Conservation (phyloP, 2,113 vertebrate genomes). For the Prionailurus viverrinus region DNA sequence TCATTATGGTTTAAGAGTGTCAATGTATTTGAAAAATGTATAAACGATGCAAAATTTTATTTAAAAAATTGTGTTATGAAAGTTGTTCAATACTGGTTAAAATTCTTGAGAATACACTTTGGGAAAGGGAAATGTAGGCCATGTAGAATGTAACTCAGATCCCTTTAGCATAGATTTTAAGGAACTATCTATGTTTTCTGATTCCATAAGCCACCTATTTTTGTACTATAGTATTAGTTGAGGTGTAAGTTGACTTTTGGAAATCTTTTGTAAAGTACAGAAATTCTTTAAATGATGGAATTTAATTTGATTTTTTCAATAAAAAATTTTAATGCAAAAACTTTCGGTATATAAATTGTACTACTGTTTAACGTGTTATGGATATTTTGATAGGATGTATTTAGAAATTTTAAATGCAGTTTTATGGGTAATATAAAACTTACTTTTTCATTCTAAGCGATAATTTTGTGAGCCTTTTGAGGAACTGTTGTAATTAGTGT, state of each 20-base stretch:
- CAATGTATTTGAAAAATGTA: not conserved
- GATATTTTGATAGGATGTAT: not conserved
- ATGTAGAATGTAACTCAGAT: not conserved
- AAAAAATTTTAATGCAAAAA: not conserved
- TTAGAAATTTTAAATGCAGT: slow-evolving; percentile 50
- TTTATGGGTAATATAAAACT: not conserved
- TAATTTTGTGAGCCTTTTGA: slow-evolving; percentile 26
- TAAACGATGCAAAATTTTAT: not conserved
- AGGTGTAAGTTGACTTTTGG: not conserved
- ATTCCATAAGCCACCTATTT: not conserved
- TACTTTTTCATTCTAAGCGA: not conserved
- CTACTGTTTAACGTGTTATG: not conserved
- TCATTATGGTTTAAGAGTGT: not conserved
- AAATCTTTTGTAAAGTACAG: slow-evolving; percentile 28
- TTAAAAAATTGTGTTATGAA: not conserved
- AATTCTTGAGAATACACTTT: not conserved
- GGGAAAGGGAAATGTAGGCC: not conserved
- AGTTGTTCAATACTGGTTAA: not conserved
- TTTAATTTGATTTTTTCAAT: not conserved
- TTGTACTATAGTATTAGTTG: not conserved
- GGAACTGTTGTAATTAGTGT: not conserved
- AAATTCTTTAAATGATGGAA: not conserved
- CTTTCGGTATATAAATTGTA: not conserved
- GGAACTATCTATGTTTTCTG: not conserved
- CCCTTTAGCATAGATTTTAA: slow-evolving; percentile 7